Conservation (phyloP, 2,113 vertebrate species). For the Rousettus leschenaultii region DNA sequence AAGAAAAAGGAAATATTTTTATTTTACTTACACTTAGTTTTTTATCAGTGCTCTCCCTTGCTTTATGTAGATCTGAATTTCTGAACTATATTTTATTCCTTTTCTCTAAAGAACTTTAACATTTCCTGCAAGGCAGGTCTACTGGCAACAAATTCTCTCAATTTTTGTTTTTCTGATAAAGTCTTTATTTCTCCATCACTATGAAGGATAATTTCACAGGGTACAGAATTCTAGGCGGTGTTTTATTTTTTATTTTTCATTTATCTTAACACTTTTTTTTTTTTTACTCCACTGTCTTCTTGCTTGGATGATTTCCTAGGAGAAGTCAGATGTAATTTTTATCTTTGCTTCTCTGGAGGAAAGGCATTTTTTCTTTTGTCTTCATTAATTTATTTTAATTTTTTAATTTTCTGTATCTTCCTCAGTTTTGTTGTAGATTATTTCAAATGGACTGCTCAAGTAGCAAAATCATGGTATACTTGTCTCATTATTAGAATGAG, state of each 20-base stretch:
- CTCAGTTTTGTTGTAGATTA: background rate
- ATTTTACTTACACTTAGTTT: background rate
- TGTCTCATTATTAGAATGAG: background rate
- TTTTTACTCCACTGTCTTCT: background rate
- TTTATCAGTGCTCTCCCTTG: background rate
- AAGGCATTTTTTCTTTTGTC: background rate
- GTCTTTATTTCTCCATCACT: background rate
- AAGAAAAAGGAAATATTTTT: background rate
- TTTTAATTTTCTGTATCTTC: background rate
- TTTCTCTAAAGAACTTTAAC: background rate
- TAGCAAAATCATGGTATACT: background rate
- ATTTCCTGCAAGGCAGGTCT: background rate
- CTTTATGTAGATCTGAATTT: background rate
- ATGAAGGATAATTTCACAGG: background rate
- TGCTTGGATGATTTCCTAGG: background rate
- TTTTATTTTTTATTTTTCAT: background rate
- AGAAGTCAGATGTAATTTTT: background rate
- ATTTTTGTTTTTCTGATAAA: background rate
- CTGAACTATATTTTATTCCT: background rate
- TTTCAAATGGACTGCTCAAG: background rate
- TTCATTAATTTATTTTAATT: background rate
- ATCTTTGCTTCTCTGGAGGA: background rate
- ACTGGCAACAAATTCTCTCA: background rate
- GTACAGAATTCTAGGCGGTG: background rate
- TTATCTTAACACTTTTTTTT: background rate